A percentile compares a stretch with the other conserved stretches of the same genome.
phyloP scores from a whole-genome alignment of 2,113 vertebrate species.

The Leptobrachium leishanense region DNA sequence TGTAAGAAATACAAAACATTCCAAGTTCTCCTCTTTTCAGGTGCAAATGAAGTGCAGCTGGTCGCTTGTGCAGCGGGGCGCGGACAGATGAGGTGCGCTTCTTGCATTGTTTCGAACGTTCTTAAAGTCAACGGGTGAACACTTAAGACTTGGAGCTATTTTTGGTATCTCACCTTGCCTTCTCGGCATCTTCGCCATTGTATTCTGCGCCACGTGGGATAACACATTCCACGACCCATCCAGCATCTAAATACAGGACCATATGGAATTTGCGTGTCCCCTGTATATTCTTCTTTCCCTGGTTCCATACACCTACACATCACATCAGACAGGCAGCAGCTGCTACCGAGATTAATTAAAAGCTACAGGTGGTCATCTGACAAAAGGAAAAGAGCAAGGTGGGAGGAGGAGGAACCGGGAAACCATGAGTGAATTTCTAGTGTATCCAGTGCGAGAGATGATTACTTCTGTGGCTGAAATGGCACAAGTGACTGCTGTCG shows the following conservation, averaged over 20 bases:
- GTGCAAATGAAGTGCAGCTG: constrained; percentile 46
- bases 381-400: constrained; percentile 34
- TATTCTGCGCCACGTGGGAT: constrained; percentile 12
- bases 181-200: not conserved
- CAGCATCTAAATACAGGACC: constrained; percentile 1
- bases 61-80: constrained; percentile 1
- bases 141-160: constrained; percentile 7
- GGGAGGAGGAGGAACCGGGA: constrained; percentile 13
- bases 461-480: constrained; percentile 43
- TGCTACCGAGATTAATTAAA: constrained; percentile 48
- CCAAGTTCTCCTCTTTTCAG: constrained; percentile 40
- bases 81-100: not conserved
- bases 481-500: constrained; percentile 43
- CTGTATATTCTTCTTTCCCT: constrained; percentile 22
- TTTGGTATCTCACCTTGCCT: constrained; percentile 1
- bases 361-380: constrained; percentile 46
- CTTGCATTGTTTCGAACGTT: constrained; percentile 1
- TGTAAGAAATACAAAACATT: constrained; percentile 34
- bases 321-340: constrained; percentile 45
- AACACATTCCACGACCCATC: not conserved
- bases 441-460: constrained; percentile 38
- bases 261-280: constrained; percentile 36
- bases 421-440: constrained; percentile 36
- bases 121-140: constrained; percentile 16
- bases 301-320: constrained; percentile 39